Base-by-base conservation (phyloP, 2,888 invertebrate species). In the Diploptera punctata region DNA sequence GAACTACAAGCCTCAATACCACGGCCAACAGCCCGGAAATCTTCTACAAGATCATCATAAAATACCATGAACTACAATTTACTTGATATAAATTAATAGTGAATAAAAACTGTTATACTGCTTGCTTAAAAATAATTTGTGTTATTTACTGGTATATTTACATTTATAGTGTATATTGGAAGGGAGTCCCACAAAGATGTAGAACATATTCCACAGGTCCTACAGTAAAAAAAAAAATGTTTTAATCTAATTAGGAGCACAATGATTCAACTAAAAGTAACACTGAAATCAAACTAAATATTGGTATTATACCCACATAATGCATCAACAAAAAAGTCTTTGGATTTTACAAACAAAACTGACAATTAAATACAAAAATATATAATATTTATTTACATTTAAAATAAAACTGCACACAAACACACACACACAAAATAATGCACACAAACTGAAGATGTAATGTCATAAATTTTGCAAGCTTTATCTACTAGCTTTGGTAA, bases 401-500 rank as follows among this genome's bases (percentile, higher is more conserved):
- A 57, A 13, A 16, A 29, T 29, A 54, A 57, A n/a, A n/a, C n/a
- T n/a, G n/a, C n/a, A n/a, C n/a, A n/a, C n/a, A n/a, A n/a, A 57
- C 7, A 57, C 29, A 57, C 5, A 21, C 21, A 24, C 24, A 52
- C 21, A 24, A 5, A 52, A 19, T 52, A 29, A 54, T 26, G 26
- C 24, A 54, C 54, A 54, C 54, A 2, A 26, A 21, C 24, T 54
- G 26, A 54, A 21, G 21, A 54, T 13, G 24, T 3, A 9, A 47
- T 47, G 52, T 52, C 29, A 29, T 24, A 29, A 57, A 47, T 47
- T 47, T 57, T 24, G 21, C 2, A 33, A 33, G 10, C 10, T 33
- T 33, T 33, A 33, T 33, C 10, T 33, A 33, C 10, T 24, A 26
- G 57, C 57, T 57, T 57, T 57, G 57, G 57, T 57, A 57, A 57